phyloP scores from a whole-genome alignment of 2,113 vertebrate genomes.

The Lepus americanus region DNA sequence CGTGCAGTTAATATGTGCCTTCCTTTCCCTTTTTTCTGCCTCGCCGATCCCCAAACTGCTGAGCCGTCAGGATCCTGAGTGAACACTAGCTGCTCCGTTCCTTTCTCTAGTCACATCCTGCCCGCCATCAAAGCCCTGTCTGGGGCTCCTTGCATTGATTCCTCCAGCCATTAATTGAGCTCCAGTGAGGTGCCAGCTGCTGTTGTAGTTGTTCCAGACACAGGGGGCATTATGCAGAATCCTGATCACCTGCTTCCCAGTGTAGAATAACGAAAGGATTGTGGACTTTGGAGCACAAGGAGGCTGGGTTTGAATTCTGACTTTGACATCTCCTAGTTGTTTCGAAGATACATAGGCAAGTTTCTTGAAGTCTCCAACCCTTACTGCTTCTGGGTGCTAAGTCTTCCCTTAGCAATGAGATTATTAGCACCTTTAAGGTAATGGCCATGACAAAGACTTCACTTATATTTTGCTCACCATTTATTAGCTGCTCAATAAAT shows the following conservation, averaged over 20 bases:
- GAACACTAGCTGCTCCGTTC: not conserved
- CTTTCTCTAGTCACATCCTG: not conserved
- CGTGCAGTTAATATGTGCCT: not conserved
- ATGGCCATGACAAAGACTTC: not conserved
- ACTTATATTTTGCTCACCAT: not conserved
- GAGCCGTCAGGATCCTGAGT: not conserved
- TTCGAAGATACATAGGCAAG: not conserved
- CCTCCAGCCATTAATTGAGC: not conserved
- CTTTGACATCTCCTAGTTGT: not conserved
- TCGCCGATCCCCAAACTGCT: no score
- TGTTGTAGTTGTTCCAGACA: not conserved
- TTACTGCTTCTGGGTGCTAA: not conserved
- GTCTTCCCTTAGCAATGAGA: slow-evolving; percentile 25
- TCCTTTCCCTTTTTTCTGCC: not conserved
- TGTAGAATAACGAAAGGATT: not conserved
- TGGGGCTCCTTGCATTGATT: not conserved
- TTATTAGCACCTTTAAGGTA: not conserved
- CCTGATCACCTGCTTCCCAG: not conserved
- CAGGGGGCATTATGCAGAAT: not conserved
- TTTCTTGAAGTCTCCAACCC: not conserved
- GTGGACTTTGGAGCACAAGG: not conserved
- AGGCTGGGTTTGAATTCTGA: not conserved
- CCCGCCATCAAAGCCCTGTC: not conserved
- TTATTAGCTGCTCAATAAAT: slow-evolving; percentile 48
- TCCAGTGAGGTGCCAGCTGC: not conserved